Base-by-base conservation (phyloP, 2,888 invertebrate species). In the Sarcophaga variegata region DNA sequence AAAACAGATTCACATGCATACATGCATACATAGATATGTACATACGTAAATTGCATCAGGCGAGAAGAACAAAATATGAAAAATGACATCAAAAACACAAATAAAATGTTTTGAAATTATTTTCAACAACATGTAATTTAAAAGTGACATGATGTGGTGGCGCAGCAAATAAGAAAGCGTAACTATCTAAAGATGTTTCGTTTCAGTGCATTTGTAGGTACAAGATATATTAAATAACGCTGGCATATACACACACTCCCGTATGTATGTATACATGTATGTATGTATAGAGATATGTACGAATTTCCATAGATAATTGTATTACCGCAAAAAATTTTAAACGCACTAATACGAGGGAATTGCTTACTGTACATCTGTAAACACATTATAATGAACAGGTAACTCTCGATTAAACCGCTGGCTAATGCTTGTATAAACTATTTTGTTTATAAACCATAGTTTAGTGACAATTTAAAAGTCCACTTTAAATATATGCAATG, bases 161-260 rank as follows among this genome's bases (percentile, higher is more conserved):
- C 86, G 76, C 83, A 83, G 77, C 79, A 83, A 37, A 66, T 83
- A 83, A 83, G 86, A 86, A 86, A 86, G 83, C 86, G 86, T 86
- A 86, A 83, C 86, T 86, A 86, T 86, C 83, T 83, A 27, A 86
- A 83, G 72, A 80, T 86, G 86, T 83, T 76, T 83, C 86, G 83
- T 76, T 72, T 83, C 83, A 83, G 62, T 86, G 85, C 71, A 72
- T 82, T 79, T 83, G 81, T 83, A 80, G 83, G 83, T 83, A 77
- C 80, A 67, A 75, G 72, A 62, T 47, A 75, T 20, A 37, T 63
- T 54, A 37, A 20, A 70, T 37, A 76, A 37, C 8, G 37, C 54
- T 54, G 4, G 3, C 66, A 6, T 37, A 67, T 37, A 67, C 20
- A 66, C 8, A n/a, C 66, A 72, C 6, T 37, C 62, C n/a, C 62